Percentiles rank a stretch among this genome's conserved stretches.
Conservation (phyloP, 2,797 vertebrate species). For the Iguana delicatissima region DNA sequence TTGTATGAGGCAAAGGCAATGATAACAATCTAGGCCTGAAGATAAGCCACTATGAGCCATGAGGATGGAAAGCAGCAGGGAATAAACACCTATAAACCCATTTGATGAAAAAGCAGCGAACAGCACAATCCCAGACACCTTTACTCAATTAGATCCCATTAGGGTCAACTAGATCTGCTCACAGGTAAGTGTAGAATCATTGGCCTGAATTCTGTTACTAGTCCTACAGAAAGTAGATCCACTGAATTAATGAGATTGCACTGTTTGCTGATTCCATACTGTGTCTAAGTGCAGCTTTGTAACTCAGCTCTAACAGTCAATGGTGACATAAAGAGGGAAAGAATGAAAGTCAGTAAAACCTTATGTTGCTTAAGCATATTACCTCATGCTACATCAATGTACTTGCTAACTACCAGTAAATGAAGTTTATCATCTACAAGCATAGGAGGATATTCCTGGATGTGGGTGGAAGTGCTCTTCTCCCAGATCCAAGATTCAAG, state of each 20-base stretch:
- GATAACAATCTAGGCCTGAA: background rate
- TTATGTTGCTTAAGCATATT: background rate
- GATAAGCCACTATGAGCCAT: background rate
- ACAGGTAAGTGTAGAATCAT: background rate
- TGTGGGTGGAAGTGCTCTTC: too few species aligned
- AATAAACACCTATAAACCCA: background rate
- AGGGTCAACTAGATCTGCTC: background rate
- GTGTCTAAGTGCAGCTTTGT: background rate
- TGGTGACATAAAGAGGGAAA: background rate
- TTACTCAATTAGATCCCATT: background rate
- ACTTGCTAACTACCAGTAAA: background rate
- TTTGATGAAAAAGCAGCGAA: background rate
- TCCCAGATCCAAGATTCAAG: too few species aligned
- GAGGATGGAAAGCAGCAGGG: background rate
- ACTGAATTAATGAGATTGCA: too few species aligned
- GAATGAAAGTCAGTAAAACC: background rate
- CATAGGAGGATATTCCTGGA: background rate
- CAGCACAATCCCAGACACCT: background rate
- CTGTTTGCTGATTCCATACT: too few species aligned
- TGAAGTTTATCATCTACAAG: background rate
- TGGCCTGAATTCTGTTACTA: too few species aligned
- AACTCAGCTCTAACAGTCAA: background rate
- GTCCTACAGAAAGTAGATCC: too few species aligned
- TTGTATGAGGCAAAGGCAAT: background rate
- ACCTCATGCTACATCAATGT: background rate